These are phyloP conservation scores for Cremastinae sp. DNA, from an alignment of 2,888 invertebrate species.

Conservation along the genomic window DNA sequence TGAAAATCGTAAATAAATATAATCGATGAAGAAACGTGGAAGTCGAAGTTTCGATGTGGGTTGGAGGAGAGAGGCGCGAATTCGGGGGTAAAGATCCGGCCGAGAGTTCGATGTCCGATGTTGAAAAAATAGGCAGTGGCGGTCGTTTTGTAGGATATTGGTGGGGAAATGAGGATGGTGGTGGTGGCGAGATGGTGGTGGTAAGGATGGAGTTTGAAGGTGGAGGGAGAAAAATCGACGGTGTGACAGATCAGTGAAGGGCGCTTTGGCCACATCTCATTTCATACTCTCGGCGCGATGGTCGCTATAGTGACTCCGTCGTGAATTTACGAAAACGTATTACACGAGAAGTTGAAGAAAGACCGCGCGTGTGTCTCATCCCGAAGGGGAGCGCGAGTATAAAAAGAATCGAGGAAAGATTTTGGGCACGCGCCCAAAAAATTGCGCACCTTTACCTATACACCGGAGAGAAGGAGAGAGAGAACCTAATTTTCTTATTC, in stretches of 20 bases:
- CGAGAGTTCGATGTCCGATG: constrained; percentile 41
- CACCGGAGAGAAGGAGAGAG: neutral
- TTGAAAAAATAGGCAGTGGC: constrained; percentile 18
- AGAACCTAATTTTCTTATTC: constrained; percentile 53
- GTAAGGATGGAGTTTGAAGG: constrained; percentile 29
- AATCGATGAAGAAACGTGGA: constrained; percentile 24
- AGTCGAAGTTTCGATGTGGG: constrained; percentile 41
- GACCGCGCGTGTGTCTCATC: constrained; percentile 12
- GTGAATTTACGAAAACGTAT: constrained; percentile 55
- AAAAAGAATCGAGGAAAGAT: constrained; percentile 44
- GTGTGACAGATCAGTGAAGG: constrained; percentile 68
- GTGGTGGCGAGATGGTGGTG: constrained; percentile 23
- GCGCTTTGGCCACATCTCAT: constrained; percentile 31
- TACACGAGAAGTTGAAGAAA: constrained; percentile 34
- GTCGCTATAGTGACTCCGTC: constrained; percentile 49
- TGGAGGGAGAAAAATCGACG: constrained; percentile 51
- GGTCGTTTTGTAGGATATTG: constrained; percentile 19
- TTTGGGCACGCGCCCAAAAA: constrained; percentile 51
- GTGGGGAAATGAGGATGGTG: constrained; percentile 24
- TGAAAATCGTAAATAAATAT: too few species aligned
- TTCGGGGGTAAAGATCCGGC: constrained; percentile 49
- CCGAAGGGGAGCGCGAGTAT: constrained; percentile 24
- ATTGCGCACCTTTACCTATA: constrained; percentile 42
- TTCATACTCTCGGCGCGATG: constrained; percentile 29
- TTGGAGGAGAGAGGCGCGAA: neutral